These are phyloP conservation scores for Meliscaeva auricollis DNA, from an alignment of 2,888 invertebrate genomes.

Conservation along the genomic window DNA sequence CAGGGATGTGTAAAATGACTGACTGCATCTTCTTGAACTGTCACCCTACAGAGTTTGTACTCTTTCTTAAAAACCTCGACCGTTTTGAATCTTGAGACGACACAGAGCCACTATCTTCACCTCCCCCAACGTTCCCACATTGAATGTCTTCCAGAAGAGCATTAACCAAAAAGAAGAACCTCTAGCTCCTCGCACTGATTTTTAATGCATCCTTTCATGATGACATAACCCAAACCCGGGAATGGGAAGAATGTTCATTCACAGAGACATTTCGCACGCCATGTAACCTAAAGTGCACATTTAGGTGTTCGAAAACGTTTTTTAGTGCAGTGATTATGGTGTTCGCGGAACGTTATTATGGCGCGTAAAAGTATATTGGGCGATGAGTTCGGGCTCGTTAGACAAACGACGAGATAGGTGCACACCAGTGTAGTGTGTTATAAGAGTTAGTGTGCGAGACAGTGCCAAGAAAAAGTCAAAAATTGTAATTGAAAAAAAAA, in stretches of 20 bases:
- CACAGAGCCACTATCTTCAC: too few relatives aligned
- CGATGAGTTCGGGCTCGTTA: slow-evolving; percentile 34
- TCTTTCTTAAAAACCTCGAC: slow-evolving; percentile 7
- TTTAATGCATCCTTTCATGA: slow-evolving; percentile 73
- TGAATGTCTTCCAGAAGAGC: background rate
- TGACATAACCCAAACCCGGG: slow-evolving; percentile 50
- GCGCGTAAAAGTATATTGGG: slow-evolving; percentile 51
- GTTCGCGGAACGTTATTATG: slow-evolving; percentile 46
- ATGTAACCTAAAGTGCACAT: slow-evolving; percentile 71
- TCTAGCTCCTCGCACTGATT: slow-evolving; percentile 41
- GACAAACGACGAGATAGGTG: slow-evolving; percentile 13
- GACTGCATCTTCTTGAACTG: slow-evolving; percentile 69
- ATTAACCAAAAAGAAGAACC: slow-evolving; percentile 10
- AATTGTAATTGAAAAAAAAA: too few relatives aligned
- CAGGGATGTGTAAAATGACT: slow-evolving; percentile 72
- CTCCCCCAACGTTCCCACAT: background rate
- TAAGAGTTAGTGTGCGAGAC: too few relatives aligned
- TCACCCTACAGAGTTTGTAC: slow-evolving; percentile 17
- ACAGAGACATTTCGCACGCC: slow-evolving; percentile 71
- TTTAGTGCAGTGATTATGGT: slow-evolving; percentile 62
- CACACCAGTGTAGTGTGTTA: too few relatives aligned
- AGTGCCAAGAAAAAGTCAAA: too few relatives aligned
- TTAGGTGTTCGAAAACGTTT: slow-evolving; percentile 63
- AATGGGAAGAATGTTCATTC: slow-evolving; percentile 52
- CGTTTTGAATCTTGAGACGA: slow-evolving; percentile 27